These are phyloP conservation scores for Pachliopta kotzebuea DNA, from an alignment of 2,888 invertebrate species.

Conservation along the genomic window DNA sequence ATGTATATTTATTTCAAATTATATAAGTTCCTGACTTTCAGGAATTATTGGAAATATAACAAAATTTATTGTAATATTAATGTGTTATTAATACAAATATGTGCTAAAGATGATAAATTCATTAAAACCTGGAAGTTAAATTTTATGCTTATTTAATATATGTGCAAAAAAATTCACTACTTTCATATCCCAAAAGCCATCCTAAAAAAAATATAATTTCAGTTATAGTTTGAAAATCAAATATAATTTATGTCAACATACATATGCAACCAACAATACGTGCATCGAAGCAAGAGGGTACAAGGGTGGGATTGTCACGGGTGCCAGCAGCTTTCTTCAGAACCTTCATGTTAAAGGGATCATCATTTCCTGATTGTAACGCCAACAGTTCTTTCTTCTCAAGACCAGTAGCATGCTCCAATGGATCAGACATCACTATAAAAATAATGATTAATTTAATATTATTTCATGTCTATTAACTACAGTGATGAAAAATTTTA, in stretches of 20 bases:
- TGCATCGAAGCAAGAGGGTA: slow-evolving; percentile 94
- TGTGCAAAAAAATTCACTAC: too few relatives aligned
- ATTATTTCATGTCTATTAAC: neutral
- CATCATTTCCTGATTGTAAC: slow-evolving; percentile 91
- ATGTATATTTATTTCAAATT: too few relatives aligned
- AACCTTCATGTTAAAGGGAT: slow-evolving; percentile 92
- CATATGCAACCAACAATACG: slow-evolving; percentile 97
- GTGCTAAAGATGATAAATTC: too few relatives aligned
- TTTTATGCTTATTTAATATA: too few relatives aligned
- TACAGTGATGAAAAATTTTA: neutral
- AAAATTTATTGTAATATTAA: too few relatives aligned
- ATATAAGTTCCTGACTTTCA: too few relatives aligned
- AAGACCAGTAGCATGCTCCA: slow-evolving; percentile 96
- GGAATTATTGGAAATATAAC: too few relatives aligned
- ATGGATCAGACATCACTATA: slow-evolving; percentile 90
- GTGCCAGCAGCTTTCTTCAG: slow-evolving; percentile 91
- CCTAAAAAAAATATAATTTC: too few relatives aligned
- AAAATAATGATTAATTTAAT: slow-evolving; percentile 3
- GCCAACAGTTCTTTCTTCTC: slow-evolving; percentile 95
- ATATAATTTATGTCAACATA: slow-evolving; percentile 51
- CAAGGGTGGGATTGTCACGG: slow-evolving; percentile 90
- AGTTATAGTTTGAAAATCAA: too few relatives aligned
- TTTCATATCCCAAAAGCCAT: too few relatives aligned
- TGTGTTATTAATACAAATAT: too few relatives aligned
- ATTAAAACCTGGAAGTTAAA: too few relatives aligned